phyloP scores from a whole-genome alignment of 2,888 invertebrate genomes.

The Sericinus montela region DNA sequence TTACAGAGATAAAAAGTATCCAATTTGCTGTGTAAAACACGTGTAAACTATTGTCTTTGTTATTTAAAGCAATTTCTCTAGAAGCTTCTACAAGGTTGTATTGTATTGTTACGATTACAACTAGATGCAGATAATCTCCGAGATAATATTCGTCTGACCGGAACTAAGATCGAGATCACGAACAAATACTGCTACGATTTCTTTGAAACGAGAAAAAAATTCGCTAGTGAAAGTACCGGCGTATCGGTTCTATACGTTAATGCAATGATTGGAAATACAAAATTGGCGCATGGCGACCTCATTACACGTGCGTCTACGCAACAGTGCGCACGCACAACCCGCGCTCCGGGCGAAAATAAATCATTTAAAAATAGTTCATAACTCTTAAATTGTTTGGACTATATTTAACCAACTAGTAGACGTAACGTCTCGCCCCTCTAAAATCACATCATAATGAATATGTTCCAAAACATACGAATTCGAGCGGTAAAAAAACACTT shows the following conservation, averaged over 20 bases:
- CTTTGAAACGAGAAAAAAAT: conserved; percentile 21
- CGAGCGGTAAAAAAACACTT: too few species aligned
- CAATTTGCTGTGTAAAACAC: too few species aligned
- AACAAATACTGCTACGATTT: neutral
- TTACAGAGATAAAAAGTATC: too few species aligned
- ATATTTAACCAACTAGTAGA: conserved; percentile 11
- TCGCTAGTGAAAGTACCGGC: conserved; percentile 57
- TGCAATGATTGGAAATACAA: conserved; percentile 66
- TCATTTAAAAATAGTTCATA: conserved; percentile 42
- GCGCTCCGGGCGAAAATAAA: conserved; percentile 55
- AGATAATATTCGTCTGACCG: neutral
- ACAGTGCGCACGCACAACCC: conserved; percentile 44
- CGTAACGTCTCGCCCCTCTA: conserved; percentile 7
- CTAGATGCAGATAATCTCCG: too few species aligned
- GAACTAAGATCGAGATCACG: neutral
- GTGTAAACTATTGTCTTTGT: too few species aligned
- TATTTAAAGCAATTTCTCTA: too few species aligned
- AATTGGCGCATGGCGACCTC: conserved; percentile 71
- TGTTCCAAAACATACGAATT: too few species aligned
- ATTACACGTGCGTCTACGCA: conserved; percentile 54
- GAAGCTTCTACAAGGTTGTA: too few species aligned
- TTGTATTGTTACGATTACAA: too few species aligned
- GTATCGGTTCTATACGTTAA: conserved; percentile 42
- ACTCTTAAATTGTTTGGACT: neutral
- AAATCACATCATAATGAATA: too few species aligned